Evolutionary conservation across 2,797 vertebrate genomes (phyloP), one percentile per base, ranked within the genome.

Genomic region (Mus spretus): DNA sequence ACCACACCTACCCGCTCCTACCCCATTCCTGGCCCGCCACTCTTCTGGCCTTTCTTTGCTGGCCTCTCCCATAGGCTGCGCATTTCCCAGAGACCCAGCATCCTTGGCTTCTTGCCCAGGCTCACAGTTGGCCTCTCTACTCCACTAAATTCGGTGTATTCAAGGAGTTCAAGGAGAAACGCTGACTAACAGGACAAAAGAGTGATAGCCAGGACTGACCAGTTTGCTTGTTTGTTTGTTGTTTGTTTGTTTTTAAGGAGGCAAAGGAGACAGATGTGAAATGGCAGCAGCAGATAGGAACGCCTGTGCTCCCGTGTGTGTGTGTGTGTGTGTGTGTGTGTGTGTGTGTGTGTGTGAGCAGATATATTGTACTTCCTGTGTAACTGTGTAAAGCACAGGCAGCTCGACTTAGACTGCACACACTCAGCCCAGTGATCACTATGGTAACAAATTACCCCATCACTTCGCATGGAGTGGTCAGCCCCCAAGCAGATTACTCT

Each of bases 1-100:
- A 37, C 2, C 11, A 28, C 17, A 70, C 4, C 61, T 2, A 6
- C 5, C 50, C 44, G 1, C 19, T 28, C 65, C 24, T 11, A 14
- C 13, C 17, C 26, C 40, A 40, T 20, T 61, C 77, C 20, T 7
- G 47, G 57, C 59, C 59, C 37, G 37, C 37, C 37, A 40, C 15
- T 5, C 82, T 47, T 28, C 28, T 26, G 26, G 77, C 22, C 13
- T 15, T 61, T 13, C 44, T 90, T 40, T 13, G 65, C 13, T 57
- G 50, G 13, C 4, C 22, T 65, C 31, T 15, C 19, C 44, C 20
- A 37, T 0, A 3, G 22, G 44, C 53, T 55, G 7, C 0, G 11
- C 57, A 55, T 26, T 24, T 70, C 11, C 11, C 24, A 28, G 26
- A 65, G 74, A 88, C 7, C 55, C 14, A 55, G 15, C 50, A 61